Percentiles rank a stretch among this genome's conserved stretches.
These are phyloP conservation scores for Eufriesea mexicana DNA, from an alignment of 1,140 invertebrate genomes.

Conservation along the genomic window DNA sequence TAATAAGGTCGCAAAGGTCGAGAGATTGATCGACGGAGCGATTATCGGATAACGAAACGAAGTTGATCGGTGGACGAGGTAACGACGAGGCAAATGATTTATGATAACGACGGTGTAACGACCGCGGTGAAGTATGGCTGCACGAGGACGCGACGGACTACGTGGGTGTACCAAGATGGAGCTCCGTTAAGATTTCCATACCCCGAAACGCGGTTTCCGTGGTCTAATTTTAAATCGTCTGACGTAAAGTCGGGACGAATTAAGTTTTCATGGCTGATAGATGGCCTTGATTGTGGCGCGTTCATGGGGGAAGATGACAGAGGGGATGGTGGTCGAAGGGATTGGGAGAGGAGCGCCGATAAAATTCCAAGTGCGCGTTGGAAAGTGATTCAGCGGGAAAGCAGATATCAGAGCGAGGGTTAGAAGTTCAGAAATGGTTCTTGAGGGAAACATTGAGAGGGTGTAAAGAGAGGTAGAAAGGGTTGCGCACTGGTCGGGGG, in stretches of 20 bases:
- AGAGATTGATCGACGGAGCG: conserved; percentile 47
- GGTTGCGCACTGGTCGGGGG: not conserved
- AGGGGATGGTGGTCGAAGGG: too few species aligned
- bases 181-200: too few species aligned
- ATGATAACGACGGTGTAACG: not conserved
- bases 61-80: not conserved
- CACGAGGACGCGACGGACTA: too few species aligned
- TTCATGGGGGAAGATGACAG: not conserved
- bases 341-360: conserved; percentile 17
- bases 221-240: not conserved
- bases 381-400: conserved; percentile 27
- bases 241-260: not conserved
- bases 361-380: conserved; percentile 32
- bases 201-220: not conserved
- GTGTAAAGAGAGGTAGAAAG: not conserved
- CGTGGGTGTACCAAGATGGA: too few species aligned
- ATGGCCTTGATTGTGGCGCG: not conserved
- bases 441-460: not conserved
- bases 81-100: not conserved
- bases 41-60: conserved; percentile 48
- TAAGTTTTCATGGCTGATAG: conserved; percentile 40
- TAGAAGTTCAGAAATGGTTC: not conserved
- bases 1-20: not conserved
- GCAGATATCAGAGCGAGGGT: conserved; percentile 3
- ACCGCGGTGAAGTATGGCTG: not conserved